Evolutionary conservation across 2,113 vertebrate species (phyloP), one percentile per base, ranked within the genome.

Genomic region (Ctenomys sociabilis): DNA sequence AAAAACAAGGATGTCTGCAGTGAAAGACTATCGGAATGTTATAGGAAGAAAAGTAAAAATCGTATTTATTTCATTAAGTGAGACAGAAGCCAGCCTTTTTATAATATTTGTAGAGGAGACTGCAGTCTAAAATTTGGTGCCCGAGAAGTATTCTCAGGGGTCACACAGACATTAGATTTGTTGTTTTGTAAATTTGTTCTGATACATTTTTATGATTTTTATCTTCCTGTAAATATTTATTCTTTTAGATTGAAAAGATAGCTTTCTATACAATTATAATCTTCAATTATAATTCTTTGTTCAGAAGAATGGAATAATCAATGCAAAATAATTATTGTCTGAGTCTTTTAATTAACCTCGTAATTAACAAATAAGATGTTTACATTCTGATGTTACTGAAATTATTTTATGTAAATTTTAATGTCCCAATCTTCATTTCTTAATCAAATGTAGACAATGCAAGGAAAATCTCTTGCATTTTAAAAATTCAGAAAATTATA

Each of bases 41-140:
- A 21, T 19, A 81, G 66, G 17, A 94, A 90, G 43, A 72, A 5
- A 28, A 83, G 32, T 37, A 54, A 70, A 88, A 70, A 61, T 32
- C 35, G 22, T 24, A 68, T 85, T 43, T 59, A 35, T 5, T 0
- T 22, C 19, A 84, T 11, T 91, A 45, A 37, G 43, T 40, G 90
- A 37, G 22, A 70, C 3, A 64, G 21, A 61, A 63, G 12, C 9
- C 68, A 21, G 8, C 28, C 28, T 84, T 91, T 40, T 83, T 28
- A 80, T 4, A 68, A 57, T 12, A 72, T 21, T 40, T 85, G n/a
- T 82, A 83, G 84, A 72, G 90, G 85, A 92, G 19, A 59, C 78
- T n/a, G 64, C 37, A 37, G 11, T 35, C 40, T 66, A 83, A 86
- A 81, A 57, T 83, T 86, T 89, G 54, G 35, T 5, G 83, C 2